phyloP scores from a whole-genome alignment of 2,113 vertebrate genomes.

The Edolisoma coerulescens region DNA sequence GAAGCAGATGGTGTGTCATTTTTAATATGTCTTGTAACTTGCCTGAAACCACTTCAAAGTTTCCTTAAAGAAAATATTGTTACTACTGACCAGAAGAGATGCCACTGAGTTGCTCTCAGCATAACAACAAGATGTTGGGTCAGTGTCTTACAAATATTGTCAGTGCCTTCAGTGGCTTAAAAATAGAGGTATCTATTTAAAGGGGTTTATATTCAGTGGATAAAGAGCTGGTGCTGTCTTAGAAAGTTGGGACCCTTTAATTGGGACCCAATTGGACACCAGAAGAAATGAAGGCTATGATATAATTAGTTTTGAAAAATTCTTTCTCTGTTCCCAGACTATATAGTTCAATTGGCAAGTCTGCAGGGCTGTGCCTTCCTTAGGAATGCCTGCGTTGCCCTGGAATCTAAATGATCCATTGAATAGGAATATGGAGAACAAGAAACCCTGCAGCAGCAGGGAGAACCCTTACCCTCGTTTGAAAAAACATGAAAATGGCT shows the following conservation, averaged over 20 bases:
- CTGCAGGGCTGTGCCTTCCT: not conserved
- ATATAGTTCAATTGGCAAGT: not conserved
- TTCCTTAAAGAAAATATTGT: slow-evolving; percentile 38
- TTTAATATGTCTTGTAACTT: slow-evolving; percentile 56
- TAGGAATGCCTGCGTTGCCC: not conserved
- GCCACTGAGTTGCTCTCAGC: not conserved
- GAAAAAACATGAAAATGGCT: not conserved
- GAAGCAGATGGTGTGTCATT: slow-evolving; percentile 60
- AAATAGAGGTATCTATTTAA: not conserved
- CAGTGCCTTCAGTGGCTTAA: not conserved
- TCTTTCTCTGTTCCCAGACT: not conserved
- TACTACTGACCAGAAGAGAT: slow-evolving; percentile 24
- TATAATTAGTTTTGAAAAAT: not conserved
- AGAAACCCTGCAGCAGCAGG: not conserved
- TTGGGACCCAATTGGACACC: not conserved
- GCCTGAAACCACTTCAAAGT: slow-evolving; percentile 53
- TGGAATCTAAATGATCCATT: not conserved
- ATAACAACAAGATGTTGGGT: not conserved
- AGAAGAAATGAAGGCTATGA: not conserved
- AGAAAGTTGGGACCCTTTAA: not conserved
- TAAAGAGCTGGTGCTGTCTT: not conserved
- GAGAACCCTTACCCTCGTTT: not conserved
- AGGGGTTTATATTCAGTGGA: not conserved
- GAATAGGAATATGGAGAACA: not conserved
- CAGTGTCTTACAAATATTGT: not conserved